Conservation (phyloP, 2,888 invertebrate species). For the Eupithecia insigniata region DNA sequence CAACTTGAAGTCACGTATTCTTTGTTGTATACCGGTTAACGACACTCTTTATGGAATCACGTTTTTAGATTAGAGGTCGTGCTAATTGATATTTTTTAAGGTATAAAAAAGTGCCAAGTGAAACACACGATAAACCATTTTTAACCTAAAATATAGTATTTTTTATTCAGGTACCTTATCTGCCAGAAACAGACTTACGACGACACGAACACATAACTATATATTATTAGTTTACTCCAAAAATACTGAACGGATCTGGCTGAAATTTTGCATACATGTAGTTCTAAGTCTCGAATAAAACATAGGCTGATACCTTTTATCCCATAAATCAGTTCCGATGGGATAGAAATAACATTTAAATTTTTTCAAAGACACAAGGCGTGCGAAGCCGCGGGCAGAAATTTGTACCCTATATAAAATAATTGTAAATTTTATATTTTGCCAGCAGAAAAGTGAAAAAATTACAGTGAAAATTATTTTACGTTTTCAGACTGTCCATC, state of each 20-base stretch:
- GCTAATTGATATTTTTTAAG: neutral
- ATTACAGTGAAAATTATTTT: neutral
- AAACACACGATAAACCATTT: neutral
- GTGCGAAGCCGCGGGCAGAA: neutral
- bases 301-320: neutral
- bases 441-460: neutral
- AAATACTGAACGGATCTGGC: neutral
- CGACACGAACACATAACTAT: too few species aligned
- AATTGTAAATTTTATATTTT: neutral
- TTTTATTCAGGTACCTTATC: too few species aligned
- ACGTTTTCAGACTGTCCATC: neutral
- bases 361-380: neutral
- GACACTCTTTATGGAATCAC: neutral
- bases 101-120: neutral
- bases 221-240: neutral
- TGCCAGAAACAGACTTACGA: neutral
- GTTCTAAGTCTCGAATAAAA: neutral
- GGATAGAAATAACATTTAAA: neutral
- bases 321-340: neutral
- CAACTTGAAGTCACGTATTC: constrained; percentile 6
- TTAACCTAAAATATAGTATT: too few species aligned
- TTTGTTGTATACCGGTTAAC: neutral
- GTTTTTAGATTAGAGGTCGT: constrained; percentile 8
- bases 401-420: neutral
- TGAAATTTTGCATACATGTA: neutral